Base-by-base conservation (phyloP, 53 echinoderm and acorn worm genomes). In the Temnopleurus reevesii region DNA sequence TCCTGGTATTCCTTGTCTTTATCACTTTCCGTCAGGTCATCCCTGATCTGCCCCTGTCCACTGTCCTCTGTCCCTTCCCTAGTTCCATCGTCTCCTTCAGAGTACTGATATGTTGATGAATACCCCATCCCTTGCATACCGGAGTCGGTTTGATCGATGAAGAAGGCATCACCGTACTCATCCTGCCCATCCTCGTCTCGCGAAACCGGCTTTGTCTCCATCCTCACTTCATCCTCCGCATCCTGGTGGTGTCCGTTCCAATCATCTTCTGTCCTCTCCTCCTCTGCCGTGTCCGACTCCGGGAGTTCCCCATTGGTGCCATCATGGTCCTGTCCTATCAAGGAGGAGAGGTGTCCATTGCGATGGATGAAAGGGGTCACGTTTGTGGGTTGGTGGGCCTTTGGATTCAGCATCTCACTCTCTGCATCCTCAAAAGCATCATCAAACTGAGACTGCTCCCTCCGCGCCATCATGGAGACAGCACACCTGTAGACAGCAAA, bases 401-500 rank as follows among this genome's bases (percentile, higher is more conserved):
- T 95, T 17, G 92, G 53, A 76, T 91, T 90, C 66, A 94, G 66
- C 66, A 94, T 83, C 86, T 97, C 97, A 89, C 97, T 97, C 79
- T 97, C 97, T 12, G 93, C 97, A 77, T 97, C 97, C 81, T 97
- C 97, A 76, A 95, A 92, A 56, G 97, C 97, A 82, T 97, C 97
- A n/a, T 97, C 97, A 93, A 97, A 97, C 84, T 97, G 97, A 34
- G 95, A 86, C 45, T 91, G 91, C 46, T 95, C 97, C 71, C 90
- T 94, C 76, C 92, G 91, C 30, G 96, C 94, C 96, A 96, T 96
- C 93, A 51, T 93, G 84, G 92, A 87, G 88, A 87, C 88, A 87
- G 88, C 88, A 87, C 66, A 87, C 88, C 88, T 87, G 71, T 8
- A 66, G 21, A 46, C 1, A 71, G 26, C 31, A 53, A 18, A 87